Evolutionary conservation across 2,113 vertebrate species (phyloP), one percentile per base, ranked within the genome.

Genomic region (Ariopsis seemanni): DNA sequence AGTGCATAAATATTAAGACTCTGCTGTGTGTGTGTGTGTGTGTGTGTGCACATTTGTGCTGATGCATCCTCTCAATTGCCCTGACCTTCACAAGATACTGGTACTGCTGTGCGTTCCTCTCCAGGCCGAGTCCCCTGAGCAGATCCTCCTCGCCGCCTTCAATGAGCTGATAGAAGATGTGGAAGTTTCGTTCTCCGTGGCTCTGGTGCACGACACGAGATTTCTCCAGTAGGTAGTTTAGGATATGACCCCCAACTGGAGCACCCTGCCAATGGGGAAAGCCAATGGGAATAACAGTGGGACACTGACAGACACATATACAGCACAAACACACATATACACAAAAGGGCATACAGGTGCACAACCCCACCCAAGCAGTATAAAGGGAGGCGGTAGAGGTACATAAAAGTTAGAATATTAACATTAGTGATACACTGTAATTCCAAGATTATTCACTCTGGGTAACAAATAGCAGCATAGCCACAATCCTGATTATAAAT

Each of bases 151-250:
- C 98, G 0, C 96, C 97, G 1, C 98, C 98, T 63, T 99, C 98
- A 6, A 99, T 95, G 86, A 99, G 94, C 93, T 99, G 98, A 93
- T 99, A 99, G 94, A 99, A 99, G 88, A 99, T 96, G 90, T 99
- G 98, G 94, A 99, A 99, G 94, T 99, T 99, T 88, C 98, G 95
- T 93, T 99, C 98, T 0, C 98, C 98, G 0, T 99, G 97, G 92
- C 97, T 99, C 92, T 99, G 98, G 91, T 99, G 97, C 14, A 99
- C 97, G 12, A 99, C 98, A 0, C 98, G 96, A 0, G 98, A 99
- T 93, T 99, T 99, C 93, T 99, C 98, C 94, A 99, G 95, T 91
- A 99, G 97, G 95, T 99, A 99, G 95, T 98, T 99, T 91, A 99
- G 95, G 93, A 99, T 99, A 94, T 99, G 98, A 74, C 98, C 98